Conservation (phyloP, 2,113 vertebrate genomes). For the Phrynosoma blainvillii region DNA sequence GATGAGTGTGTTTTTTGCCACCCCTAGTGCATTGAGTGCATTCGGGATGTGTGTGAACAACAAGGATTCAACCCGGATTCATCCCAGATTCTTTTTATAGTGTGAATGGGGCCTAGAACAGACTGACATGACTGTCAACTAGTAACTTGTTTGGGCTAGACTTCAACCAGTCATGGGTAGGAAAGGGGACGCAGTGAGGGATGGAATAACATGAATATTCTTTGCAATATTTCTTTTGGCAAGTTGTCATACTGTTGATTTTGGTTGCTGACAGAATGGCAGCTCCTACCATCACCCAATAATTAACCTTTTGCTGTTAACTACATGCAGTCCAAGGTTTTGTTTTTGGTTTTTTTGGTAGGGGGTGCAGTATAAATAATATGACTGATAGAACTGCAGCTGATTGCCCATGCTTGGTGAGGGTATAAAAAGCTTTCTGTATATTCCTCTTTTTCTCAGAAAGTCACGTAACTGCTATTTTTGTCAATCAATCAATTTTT, state of each 20-base stretch:
- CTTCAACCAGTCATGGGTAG: not conserved
- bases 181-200: not conserved
- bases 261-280: not conserved
- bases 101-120: too few relatives aligned
- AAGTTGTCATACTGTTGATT: not conserved
- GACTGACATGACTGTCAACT: not conserved
- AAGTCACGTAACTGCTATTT: not conserved
- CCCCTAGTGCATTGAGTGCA: too few relatives aligned
- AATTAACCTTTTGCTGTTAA: not conserved
- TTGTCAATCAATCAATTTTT: not conserved
- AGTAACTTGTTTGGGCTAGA: slow-evolving; percentile 1
- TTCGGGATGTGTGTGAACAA: too few relatives aligned
- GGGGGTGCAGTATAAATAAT: too few relatives aligned
- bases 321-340: not conserved
- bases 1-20: too few relatives aligned
- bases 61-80: too few relatives aligned
- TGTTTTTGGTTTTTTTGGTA: too few relatives aligned
- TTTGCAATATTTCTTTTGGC: not conserved
- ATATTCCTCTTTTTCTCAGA: not conserved
- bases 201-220: not conserved
- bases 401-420: not conserved
- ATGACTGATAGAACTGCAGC: not conserved
- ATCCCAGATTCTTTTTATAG: too few relatives aligned
- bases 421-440: not conserved
- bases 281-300: not conserved